A percentile compares a stretch with the other conserved stretches of the same genome.
Evolutionary conservation across 2,797 vertebrate species (phyloP).

Genomic region (Tamandua tetradactyla): DNA sequence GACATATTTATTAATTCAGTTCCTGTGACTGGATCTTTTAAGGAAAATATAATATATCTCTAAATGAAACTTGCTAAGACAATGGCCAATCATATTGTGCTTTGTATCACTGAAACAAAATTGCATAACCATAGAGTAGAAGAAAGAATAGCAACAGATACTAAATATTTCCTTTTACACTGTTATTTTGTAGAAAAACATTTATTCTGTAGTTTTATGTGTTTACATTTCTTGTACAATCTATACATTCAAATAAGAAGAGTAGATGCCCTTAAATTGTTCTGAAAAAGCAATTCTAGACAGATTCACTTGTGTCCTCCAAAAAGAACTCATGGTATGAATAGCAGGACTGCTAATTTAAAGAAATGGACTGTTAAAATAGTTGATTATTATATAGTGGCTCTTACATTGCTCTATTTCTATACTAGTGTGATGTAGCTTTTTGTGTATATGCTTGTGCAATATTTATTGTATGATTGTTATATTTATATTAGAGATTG

Average conservation of each 20-base stretch:
- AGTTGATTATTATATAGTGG: not conserved
- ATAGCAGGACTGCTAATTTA: not conserved
- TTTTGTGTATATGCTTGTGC: slow-evolving; percentile 83
- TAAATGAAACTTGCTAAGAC: slow-evolving; percentile 36
- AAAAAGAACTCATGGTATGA: slow-evolving; percentile 14
- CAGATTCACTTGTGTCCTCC: not conserved
- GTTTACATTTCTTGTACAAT: not conserved
- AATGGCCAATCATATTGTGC: slow-evolving; percentile 8
- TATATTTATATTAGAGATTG: slow-evolving; percentile 90
- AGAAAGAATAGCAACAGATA: not conserved
- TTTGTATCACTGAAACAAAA: slow-evolving; percentile 47
- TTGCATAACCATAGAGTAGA: not conserved
- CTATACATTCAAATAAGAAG: not conserved
- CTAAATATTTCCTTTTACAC: not conserved
- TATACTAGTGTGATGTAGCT: slow-evolving; percentile 78
- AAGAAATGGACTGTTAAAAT: slow-evolving; percentile 45
- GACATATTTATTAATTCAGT: slow-evolving; percentile 23
- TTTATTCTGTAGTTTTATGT: slow-evolving; percentile 18
- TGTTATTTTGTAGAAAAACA: slow-evolving; percentile 5
- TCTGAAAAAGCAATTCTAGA: not conserved
- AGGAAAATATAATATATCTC: slow-evolving; percentile 37
- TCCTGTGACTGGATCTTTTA: not conserved
- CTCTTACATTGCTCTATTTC: slow-evolving; percentile 63
- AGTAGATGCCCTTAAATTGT: not conserved
- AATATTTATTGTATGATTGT: slow-evolving; percentile 89